A percentile compares a stretch with the other conserved stretches of the same genome.
These are phyloP conservation scores for Amphilophus citrinellus DNA, from an alignment of 2,113 vertebrate species.

Conservation along the genomic window DNA sequence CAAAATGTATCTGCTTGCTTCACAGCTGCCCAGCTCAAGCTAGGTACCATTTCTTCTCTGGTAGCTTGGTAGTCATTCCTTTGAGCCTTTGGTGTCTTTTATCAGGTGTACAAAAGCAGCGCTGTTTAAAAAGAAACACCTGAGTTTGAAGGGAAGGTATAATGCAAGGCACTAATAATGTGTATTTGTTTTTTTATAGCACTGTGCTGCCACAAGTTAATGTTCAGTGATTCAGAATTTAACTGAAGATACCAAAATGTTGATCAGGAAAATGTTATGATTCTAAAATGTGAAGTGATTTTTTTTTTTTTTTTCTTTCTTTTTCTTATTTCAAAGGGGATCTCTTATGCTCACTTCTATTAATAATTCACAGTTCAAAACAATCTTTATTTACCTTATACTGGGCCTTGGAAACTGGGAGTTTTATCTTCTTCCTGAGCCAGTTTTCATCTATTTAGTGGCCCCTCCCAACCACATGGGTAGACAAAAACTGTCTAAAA, in stretches of 20 bases:
- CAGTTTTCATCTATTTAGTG: neutral
- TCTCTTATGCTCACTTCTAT: neutral
- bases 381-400: too few relatives aligned
- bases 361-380: neutral
- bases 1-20: constrained; percentile 43
- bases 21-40: neutral
- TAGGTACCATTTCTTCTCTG: neutral
- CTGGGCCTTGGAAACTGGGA: neutral
- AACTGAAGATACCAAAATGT: neutral
- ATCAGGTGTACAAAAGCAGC: neutral
- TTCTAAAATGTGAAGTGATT: neutral
- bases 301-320: neutral
- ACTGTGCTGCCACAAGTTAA: neutral
- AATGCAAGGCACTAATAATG: neutral
- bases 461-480: neutral
- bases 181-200: neutral
- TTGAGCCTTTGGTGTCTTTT: neutral
- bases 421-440: neutral
- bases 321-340: neutral
- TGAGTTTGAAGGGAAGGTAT: neutral
- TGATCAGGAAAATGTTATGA: too few relatives aligned
- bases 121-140: neutral
- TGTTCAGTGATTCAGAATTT: neutral
- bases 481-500: neutral
- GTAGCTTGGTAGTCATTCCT: neutral